Percentiles rank a stretch among this genome's conserved stretches.
These are phyloP conservation scores for Caenorhabditis zanzibari DNA, from an alignment of 2,888 invertebrate genomes.

Conservation along the genomic window DNA sequence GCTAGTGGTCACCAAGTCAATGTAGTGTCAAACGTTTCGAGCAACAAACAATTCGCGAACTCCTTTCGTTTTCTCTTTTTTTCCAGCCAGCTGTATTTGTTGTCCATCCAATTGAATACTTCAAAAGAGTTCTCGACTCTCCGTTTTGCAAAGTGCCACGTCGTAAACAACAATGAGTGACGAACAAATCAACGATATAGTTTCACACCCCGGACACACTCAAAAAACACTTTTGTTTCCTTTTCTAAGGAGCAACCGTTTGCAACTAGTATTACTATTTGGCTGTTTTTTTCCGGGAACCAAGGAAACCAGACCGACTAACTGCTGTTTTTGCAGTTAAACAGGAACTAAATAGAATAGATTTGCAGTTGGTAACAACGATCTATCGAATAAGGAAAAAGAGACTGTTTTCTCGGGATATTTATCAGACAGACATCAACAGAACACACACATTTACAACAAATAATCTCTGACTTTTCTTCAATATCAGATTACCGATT, in stretches of 20 bases:
- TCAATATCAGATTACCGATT: conserved; percentile 31
- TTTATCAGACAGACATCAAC: conserved; percentile 37
- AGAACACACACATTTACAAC: conserved; percentile 41
- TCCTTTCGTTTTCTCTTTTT: conserved; percentile 30
- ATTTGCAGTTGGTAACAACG: conserved; percentile 38
- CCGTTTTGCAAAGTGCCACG: conserved; percentile 56
- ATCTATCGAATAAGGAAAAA: conserved; percentile 23
- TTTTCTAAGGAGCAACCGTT: conserved; percentile 13
- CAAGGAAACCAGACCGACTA: conserved; percentile 21
- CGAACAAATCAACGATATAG: conserved; percentile 64
- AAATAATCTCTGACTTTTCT: conserved; percentile 29
- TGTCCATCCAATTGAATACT: conserved; percentile 54
- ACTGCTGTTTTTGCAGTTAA: conserved; percentile 24
- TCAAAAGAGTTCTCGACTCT: conserved; percentile 26
- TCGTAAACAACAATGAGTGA: conserved; percentile 66
- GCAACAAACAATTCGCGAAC: conserved; percentile 60
- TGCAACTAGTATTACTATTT: conserved; percentile 53
- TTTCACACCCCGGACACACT: conserved; percentile 54
- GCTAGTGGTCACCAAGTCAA: conserved; percentile 28
- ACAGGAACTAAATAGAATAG: conserved; percentile 37
- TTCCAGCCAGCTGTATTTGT: conserved; percentile 33
- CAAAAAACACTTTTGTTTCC: conserved; percentile 37
- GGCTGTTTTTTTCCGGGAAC: conserved; percentile 17
- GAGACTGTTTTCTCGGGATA: conserved; percentile 1
- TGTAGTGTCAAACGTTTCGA: conserved; percentile 61